Evolutionary conservation across 2,113 vertebrate species (phyloP).

Genomic region (Ranitomeya variabilis): DNA sequence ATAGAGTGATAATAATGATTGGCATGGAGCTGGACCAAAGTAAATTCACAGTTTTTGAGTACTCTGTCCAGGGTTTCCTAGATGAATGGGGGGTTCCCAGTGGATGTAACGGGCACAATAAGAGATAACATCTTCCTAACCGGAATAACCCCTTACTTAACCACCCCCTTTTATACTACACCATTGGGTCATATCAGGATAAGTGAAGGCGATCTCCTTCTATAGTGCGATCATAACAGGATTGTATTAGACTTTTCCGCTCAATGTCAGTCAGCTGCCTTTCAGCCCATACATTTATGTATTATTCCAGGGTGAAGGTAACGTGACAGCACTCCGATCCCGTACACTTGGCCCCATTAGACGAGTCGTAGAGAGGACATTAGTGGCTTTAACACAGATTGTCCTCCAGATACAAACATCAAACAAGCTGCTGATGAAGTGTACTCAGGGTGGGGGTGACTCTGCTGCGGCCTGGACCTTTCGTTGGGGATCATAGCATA

Average conservation of each 20-base stretch:
- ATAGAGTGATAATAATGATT: neutral
- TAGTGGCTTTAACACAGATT: neutral
- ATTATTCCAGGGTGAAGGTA: neutral
- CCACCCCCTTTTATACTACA: too few species aligned
- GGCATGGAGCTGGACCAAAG: too few species aligned
- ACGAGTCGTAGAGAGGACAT: neutral
- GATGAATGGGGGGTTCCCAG: too few species aligned
- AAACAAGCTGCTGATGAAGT: constrained; percentile 1
- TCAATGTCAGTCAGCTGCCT: neutral
- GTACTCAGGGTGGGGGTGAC: constrained; percentile 23
- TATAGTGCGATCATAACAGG: too few species aligned
- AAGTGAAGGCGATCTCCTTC: too few species aligned
- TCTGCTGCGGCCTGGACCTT: neutral
- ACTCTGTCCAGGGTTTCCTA: too few species aligned
- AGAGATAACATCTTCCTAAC: too few species aligned
- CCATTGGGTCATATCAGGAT: too few species aligned
- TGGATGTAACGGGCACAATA: too few species aligned
- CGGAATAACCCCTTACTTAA: too few species aligned
- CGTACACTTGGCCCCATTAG: neutral
- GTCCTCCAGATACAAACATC: neutral
- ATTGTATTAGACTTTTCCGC: too few species aligned
- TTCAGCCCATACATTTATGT: neutral
- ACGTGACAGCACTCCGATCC: neutral
- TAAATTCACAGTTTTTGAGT: too few species aligned
- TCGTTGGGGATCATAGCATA: constrained; percentile 24